Evolutionary conservation across 2,113 vertebrate species (phyloP), one percentile per base, ranked within the genome.

Genomic region (Pholis gunnellus): DNA sequence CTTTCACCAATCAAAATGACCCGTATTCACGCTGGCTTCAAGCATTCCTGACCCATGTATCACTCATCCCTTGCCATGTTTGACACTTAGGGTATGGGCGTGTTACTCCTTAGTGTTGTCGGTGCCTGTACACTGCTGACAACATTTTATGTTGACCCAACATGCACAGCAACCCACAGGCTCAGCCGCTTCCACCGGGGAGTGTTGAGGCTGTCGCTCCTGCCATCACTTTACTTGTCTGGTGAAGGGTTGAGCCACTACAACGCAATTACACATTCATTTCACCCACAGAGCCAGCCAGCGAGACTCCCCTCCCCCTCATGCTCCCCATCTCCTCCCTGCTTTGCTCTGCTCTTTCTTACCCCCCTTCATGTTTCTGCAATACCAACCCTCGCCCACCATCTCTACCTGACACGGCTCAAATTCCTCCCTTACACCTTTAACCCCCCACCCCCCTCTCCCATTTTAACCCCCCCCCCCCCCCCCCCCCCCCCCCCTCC

Each of bases 231-330:
- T 88, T 89, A 86, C 67, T 59, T 52, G 87, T 71, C 68, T 88
- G 81, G 60, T 84, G 87, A 89, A 84, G 80, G 86, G 81, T 81
- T 90, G 82, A 93, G 88, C 84, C 86, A 82, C 93, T 74, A 91
- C 90, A 90, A 81, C 83, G 72, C 91, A 95, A 94, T 94, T 94
- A 93, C 93, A 93, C 92, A 91, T 93, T 91, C 82, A 91, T 91
- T 93, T 93, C 90, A 91, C 86, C 87, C 86, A 29, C 87, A 68
- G 75, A 75, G 79, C 66, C 57, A 78, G 76, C 42, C 60, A 64
- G 50, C 0, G 9, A 72, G 72, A 57, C 64, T 86, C 90, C 89
- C 90, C 85, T 87, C 91, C 93, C 91, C 90, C 90, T 60, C 40
- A 2, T 1, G 14, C 54, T 59, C 65, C 52, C 65, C 40, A 18